Evolutionary conservation across 2,888 invertebrate genomes (phyloP).

Genomic region (Acanthosepion esculentum): DNA sequence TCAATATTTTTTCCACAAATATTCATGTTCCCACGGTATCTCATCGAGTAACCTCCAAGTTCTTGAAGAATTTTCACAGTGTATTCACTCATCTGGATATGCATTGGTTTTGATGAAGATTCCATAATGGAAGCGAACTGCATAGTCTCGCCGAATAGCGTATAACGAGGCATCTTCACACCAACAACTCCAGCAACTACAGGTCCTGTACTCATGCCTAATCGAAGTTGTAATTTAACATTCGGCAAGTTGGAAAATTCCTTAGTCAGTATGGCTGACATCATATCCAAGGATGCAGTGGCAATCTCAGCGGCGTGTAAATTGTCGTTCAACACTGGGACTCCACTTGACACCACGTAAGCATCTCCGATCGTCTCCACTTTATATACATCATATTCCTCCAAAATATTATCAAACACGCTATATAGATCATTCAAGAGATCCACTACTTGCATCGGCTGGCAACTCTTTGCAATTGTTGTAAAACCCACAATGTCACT

Average conservation of each 20-base stretch:
- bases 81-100: constrained; percentile 58
- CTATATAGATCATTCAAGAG: constrained; percentile 68
- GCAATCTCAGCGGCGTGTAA: constrained; percentile 63
- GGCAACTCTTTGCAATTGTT: constrained; percentile 61
- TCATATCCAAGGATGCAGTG: constrained; percentile 60
- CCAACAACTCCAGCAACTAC: constrained; percentile 61
- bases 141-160: constrained; percentile 61
- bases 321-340: constrained; percentile 63
- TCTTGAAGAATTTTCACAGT: constrained; percentile 58
- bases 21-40: constrained; percentile 49
- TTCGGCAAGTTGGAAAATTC: constrained; percentile 57
- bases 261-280: constrained; percentile 58
- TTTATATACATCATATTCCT: constrained; percentile 68
- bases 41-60: constrained; percentile 56
- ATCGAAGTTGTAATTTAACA: constrained; percentile 55
- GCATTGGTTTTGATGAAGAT: constrained; percentile 58
- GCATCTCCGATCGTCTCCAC: constrained; percentile 65
- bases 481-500: constrained; percentile 70
- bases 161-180: constrained; percentile 61
- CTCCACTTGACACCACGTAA: constrained; percentile 65
- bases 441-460: constrained; percentile 66
- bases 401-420: constrained; percentile 66
- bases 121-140: constrained; percentile 61
- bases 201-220: constrained; percentile 61
- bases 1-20: constrained; percentile 62